phyloP scores from a whole-genome alignment of 2,113 vertebrate genomes.

The Anguilla rostrata region DNA sequence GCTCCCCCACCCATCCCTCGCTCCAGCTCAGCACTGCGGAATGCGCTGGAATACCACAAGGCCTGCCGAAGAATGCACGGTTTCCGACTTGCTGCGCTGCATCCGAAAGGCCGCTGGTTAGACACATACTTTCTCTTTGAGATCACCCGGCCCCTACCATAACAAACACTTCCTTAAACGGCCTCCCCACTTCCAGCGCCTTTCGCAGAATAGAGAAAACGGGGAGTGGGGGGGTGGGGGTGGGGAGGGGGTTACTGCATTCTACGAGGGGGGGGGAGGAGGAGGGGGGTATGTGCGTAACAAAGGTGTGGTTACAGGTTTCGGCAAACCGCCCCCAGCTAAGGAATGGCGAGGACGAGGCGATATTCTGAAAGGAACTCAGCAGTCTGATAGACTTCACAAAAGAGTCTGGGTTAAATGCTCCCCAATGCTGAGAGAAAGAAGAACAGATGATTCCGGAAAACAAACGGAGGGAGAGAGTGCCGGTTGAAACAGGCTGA shows the following conservation, averaged over 20 bases:
- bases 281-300: not conserved
- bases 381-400: not conserved
- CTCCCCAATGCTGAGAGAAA: not conserved
- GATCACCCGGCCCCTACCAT: slow-evolving; percentile 67
- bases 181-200: slow-evolving; percentile 46
- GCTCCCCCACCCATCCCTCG: slow-evolving; percentile 64
- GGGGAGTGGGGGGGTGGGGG: not conserved
- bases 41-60: slow-evolving; percentile 86
- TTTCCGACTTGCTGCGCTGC: slow-evolving; percentile 80
- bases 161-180: slow-evolving; percentile 56
- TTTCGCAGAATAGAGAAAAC: slow-evolving; percentile 37
- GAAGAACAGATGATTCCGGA: not conserved
- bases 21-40: slow-evolving; percentile 88
- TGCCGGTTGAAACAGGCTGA: not conserved
- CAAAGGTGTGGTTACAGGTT: slow-evolving; percentile 8
- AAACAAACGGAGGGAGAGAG: too few relatives aligned
- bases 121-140: slow-evolving; percentile 73
- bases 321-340: not conserved
- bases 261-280: not conserved
- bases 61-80: slow-evolving; percentile 83
- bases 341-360: not conserved
- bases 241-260: not conserved
- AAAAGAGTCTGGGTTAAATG: not conserved
- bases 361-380: not conserved
- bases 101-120: slow-evolving; percentile 74